Evolutionary conservation across 2,113 vertebrate genomes (phyloP), one percentile per base, ranked within the genome.

Genomic region (Hucho hucho): DNA sequence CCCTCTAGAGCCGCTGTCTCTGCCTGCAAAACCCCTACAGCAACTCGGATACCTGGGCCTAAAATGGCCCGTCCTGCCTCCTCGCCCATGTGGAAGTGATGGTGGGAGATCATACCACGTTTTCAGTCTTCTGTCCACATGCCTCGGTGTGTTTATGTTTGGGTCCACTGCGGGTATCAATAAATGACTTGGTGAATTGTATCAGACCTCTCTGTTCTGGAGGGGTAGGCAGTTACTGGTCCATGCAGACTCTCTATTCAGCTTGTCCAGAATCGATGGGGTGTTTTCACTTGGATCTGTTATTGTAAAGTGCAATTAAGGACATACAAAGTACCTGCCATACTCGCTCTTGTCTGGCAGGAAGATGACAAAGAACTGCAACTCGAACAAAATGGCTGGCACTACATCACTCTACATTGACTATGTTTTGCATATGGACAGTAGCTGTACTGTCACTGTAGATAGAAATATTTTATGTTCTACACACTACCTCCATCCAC

Each of bases 71-170:
- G 88, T 49, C 73, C 89, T 26, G n/a, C 89, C 43, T 13, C 87
- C 58, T 89, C 86, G 69, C 90, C 91, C 22, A 77, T 87, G 72
- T 94, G 93, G 93, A 92, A 74, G 79, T 94, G 84, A 93, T 78
- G 4, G 49, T 16, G 22, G 18, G 71, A 56, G 49, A n/a, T 28
- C 47, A 63, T 11, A 24, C 46, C 53, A 6, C 13, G 2, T 56
- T 49, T 69, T 70, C 24, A 49, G n/a, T 56, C 58, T 9, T 16
- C 13, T 26, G 47, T 46, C 3, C 24, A 75, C 18, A 68, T 32
- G 16, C 76, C 43, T 20, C 29, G 75, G 20, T n/a, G 20, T 65
- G 75, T 49, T 43, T 72, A n/a, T 24, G 75, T 80, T 46, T 74
- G 22, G 53, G 61, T 66, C 13, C 16, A 53, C 6, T 79, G 37